A percentile compares a stretch with the other conserved stretches of the same genome.
Evolutionary conservation across 2,113 vertebrate species (phyloP).

Genomic region (Nycticebus coucang): DNA sequence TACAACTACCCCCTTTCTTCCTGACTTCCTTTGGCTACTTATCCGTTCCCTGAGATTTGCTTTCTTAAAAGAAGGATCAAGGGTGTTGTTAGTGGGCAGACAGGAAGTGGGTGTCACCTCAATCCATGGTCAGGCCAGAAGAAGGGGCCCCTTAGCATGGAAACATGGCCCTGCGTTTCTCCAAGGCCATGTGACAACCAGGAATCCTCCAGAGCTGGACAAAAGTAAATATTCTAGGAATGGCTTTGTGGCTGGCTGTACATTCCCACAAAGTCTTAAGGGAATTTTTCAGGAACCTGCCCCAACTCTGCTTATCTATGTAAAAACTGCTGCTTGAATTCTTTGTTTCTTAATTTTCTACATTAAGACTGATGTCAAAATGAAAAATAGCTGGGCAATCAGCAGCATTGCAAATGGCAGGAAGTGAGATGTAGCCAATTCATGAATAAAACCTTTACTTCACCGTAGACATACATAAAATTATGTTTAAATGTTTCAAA

Average conservation of each 20-base stretch:
- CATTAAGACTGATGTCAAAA: constrained; percentile 7
- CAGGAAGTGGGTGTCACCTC: constrained; percentile 69
- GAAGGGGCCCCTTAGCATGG: constrained; percentile 53
- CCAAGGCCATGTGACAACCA: constrained; percentile 68
- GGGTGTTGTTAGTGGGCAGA: constrained; percentile 43
- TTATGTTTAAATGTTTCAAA: neutral
- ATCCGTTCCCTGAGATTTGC: constrained; percentile 53
- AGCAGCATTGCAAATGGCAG: constrained; percentile 2
- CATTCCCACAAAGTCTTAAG: constrained; percentile 64
- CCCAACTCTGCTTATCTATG: constrained; percentile 15
- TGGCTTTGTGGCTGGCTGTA: constrained; percentile 67
- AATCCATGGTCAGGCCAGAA: constrained; percentile 50
- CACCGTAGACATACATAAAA: neutral
- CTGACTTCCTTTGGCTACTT: neutral
- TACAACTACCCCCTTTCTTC: neutral
- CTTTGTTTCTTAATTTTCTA: constrained; percentile 44
- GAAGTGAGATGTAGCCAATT: neutral
- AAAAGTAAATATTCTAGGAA: constrained; percentile 74
- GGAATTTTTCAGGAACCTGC: constrained; percentile 59
- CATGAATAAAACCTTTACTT: constrained; percentile 34
- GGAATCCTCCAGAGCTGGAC: constrained; percentile 60
- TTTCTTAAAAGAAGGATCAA: constrained; percentile 65
- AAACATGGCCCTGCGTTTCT: constrained; percentile 45
- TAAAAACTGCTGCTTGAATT: neutral
- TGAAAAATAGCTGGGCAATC: constrained; percentile 13